A percentile compares a stretch with the other conserved stretches of the same genome.
These are phyloP conservation scores for Halichoerus grypus DNA, from an alignment of 2,113 vertebrate species.

Conservation along the genomic window DNA sequence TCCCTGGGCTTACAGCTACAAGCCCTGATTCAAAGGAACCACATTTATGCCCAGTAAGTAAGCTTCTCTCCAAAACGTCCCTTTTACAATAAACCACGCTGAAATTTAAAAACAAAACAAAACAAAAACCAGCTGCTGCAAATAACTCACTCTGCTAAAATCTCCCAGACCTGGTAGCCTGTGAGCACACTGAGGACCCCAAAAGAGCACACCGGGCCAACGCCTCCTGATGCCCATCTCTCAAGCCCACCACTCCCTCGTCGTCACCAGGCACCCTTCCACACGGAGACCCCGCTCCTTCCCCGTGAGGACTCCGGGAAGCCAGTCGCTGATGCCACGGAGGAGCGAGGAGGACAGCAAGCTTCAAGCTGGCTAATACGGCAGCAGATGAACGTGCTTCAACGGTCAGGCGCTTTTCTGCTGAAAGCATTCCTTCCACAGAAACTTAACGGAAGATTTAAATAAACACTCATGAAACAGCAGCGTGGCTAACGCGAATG, in stretches of 20 bases:
- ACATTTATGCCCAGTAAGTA: background rate
- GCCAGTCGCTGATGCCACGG: accelerated
- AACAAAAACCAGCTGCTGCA: background rate
- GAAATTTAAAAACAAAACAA: background rate
- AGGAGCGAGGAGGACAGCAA: no score
- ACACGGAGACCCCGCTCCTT: background rate
- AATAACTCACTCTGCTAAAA: background rate
- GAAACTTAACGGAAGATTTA: background rate
- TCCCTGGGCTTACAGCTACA: background rate
- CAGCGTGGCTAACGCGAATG: no score
- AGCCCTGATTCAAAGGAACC: background rate
- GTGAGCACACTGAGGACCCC: background rate
- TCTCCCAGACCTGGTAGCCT: background rate
- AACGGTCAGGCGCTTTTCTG: background rate
- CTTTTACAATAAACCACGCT: background rate
- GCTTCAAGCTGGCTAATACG: accelerated
- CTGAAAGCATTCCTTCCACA: background rate
- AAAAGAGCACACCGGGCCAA: background rate
- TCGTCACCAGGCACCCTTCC: accelerated
- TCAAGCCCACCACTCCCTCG: background rate
- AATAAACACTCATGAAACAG: background rate
- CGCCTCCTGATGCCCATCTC: background rate
- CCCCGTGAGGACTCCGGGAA: accelerated
- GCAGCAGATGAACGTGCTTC: accelerated
- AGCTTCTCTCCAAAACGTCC: background rate